phyloP scores from a whole-genome alignment of 2,113 vertebrate genomes.

The Lepidiolamprologus cunningtoni region DNA sequence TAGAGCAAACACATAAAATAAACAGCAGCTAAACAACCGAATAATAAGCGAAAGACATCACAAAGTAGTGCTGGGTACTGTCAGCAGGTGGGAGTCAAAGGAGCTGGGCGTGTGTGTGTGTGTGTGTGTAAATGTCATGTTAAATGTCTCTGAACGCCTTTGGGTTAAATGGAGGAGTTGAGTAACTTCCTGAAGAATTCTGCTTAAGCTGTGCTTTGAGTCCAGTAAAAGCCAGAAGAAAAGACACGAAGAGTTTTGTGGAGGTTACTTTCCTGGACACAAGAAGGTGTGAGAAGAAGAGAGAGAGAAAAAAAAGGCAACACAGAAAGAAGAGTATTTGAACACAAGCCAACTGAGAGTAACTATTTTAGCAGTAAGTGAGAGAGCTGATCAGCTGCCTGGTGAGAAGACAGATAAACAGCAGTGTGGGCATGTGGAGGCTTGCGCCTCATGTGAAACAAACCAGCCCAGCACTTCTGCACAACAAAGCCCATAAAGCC shows the following conservation, averaged over 20 bases:
- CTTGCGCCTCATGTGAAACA: constrained; percentile 23
- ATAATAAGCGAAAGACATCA: neutral
- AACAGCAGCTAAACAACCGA: neutral
- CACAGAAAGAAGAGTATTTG: neutral
- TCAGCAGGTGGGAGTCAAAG: neutral
- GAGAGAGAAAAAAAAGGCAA: neutral
- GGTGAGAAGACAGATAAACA: constrained; percentile 35
- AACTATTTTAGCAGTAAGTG: neutral
- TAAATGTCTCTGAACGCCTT: neutral
- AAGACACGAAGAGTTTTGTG: neutral
- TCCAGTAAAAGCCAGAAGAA: neutral
- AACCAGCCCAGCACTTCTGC: neutral
- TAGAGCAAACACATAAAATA: neutral
- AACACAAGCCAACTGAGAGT: neutral
- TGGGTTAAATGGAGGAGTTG: neutral
- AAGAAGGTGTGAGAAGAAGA: neutral
- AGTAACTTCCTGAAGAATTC: neutral
- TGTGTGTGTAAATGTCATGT: constrained; percentile 1
- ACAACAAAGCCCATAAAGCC: neutral
- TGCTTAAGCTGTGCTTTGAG: neutral
- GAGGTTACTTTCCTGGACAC: neutral
- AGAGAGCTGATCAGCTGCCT: neutral
- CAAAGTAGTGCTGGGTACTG: neutral
- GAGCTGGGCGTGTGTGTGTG: neutral
- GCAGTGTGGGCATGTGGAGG: constrained; percentile 48